phyloP scores from a whole-genome alignment of 1,140 invertebrate genomes.

The Drosophila punjabiensis region DNA sequence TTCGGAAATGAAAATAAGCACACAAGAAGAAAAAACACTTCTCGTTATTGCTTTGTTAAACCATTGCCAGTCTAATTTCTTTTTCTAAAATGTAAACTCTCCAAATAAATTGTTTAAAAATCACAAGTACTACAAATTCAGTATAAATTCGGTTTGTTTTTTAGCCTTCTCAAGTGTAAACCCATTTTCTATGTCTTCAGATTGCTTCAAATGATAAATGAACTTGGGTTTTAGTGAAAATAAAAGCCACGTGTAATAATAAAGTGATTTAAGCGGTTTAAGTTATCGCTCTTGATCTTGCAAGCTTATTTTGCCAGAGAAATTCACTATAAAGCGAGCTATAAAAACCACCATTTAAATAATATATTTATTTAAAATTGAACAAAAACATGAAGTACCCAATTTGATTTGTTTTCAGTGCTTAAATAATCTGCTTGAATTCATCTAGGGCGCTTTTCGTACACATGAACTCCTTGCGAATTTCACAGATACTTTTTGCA shows the following conservation, averaged over 20 bases:
- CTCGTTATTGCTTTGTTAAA: not conserved
- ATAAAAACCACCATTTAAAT: not conserved
- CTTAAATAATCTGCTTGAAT: slow-evolving; percentile 1
- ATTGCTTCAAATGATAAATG: not conserved
- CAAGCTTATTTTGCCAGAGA: not conserved
- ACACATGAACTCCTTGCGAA: slow-evolving; percentile 20
- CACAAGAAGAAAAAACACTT: not conserved
- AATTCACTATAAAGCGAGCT: not conserved
- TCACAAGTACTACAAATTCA: not conserved
- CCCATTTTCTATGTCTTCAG: not conserved
- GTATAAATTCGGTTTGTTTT: not conserved
- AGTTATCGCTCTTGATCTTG: slow-evolving; percentile 7
- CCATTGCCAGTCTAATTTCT: not conserved
- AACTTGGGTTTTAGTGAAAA: not conserved
- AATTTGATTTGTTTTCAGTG: slow-evolving; percentile 2
- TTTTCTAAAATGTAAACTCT: not conserved
- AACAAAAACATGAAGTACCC: not conserved
- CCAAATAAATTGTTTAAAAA: not conserved
- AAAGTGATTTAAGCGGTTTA: not conserved
- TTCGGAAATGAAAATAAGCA: not conserved
- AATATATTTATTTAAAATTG: not conserved
- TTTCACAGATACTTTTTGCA: slow-evolving; percentile 20
- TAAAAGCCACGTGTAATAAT: slow-evolving; percentile 6
- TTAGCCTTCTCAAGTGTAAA: too few species aligned
- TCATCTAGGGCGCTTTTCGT: slow-evolving; percentile 20